phyloP scores from a whole-genome alignment of 53 echinoderm and acorn worm genomes.

The Temnopleurus reevesii region DNA sequence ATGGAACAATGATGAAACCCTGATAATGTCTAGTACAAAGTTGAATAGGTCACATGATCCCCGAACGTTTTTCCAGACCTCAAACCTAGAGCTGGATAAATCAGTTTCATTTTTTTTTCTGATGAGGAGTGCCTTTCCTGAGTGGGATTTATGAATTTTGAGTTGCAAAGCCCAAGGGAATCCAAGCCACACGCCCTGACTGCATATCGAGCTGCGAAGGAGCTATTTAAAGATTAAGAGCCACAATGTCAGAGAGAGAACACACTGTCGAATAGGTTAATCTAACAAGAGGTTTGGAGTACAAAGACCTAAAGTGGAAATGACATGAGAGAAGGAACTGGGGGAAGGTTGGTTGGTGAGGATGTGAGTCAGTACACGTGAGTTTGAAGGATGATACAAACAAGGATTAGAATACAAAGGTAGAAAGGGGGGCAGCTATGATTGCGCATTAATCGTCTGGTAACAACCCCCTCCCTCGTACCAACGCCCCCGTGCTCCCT shows the following conservation, averaged over 20 bases:
- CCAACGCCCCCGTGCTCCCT: not conserved
- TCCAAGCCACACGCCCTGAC: slow-evolving; percentile 1
- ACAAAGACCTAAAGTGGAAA: slow-evolving; percentile 27
- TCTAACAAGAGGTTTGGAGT: not conserved
- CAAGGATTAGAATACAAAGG: not conserved
- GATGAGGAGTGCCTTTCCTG: slow-evolving; percentile 39
- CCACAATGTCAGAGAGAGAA: not conserved
- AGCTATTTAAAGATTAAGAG: slow-evolving; percentile 2
- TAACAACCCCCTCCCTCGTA: not conserved
- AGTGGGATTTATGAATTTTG: not conserved
- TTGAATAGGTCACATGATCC: too few relatives aligned
- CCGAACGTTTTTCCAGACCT: too few relatives aligned
- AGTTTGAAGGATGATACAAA: not conserved
- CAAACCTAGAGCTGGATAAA: not conserved
- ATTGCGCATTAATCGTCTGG: too few relatives aligned
- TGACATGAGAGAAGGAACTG: not conserved
- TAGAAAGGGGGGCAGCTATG: not conserved
- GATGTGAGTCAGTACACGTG: slow-evolving; percentile 37
- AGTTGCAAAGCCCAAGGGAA: not conserved
- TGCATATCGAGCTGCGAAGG: not conserved
- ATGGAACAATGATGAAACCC: too few relatives aligned
- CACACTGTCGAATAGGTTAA: slow-evolving; percentile 13
- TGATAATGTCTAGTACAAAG: too few relatives aligned
- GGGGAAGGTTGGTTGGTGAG: not conserved
- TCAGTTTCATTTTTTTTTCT: not conserved